Evolutionary conservation across 92 coral and sea anemone species (phyloP).

Genomic region (Pocillopora grandis): DNA sequence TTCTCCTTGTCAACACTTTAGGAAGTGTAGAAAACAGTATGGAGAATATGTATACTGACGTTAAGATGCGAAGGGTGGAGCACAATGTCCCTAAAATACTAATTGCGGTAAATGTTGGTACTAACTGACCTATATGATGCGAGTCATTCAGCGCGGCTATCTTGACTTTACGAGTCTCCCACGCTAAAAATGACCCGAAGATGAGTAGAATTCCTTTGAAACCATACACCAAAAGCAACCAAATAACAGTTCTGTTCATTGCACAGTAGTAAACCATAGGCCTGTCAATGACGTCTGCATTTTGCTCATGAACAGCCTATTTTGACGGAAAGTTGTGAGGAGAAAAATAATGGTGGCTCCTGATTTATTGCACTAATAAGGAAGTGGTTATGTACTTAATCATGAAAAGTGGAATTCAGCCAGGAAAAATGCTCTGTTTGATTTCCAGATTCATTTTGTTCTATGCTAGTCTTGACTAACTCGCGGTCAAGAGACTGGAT

Average conservation of each 20-base stretch:
- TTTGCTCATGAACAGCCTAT: neutral
- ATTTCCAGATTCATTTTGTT: no score
- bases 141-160: constrained; percentile 77
- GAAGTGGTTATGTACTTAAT: no score
- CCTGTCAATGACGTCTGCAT: constrained; percentile 48
- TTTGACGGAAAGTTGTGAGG: neutral
- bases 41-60: no score
- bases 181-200: constrained; percentile 79
- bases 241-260: constrained; percentile 28
- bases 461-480: no score
- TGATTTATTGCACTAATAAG: neutral
- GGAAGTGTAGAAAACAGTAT: no score
- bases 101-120: no score
- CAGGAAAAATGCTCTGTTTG: no score
- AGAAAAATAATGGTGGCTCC: neutral
- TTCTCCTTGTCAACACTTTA: no score
- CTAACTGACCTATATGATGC: constrained; percentile 64
- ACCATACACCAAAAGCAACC: constrained; percentile 67
- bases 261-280: constrained; percentile 52
- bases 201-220: constrained; percentile 73
- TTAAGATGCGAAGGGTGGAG: no score
- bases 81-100: no score
- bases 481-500: no score
- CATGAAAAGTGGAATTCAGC: no score
- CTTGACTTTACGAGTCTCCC: constrained; percentile 83